Evolutionary conservation across 1,140 invertebrate species (phyloP).

Genomic region (Aphis craccivora): DNA sequence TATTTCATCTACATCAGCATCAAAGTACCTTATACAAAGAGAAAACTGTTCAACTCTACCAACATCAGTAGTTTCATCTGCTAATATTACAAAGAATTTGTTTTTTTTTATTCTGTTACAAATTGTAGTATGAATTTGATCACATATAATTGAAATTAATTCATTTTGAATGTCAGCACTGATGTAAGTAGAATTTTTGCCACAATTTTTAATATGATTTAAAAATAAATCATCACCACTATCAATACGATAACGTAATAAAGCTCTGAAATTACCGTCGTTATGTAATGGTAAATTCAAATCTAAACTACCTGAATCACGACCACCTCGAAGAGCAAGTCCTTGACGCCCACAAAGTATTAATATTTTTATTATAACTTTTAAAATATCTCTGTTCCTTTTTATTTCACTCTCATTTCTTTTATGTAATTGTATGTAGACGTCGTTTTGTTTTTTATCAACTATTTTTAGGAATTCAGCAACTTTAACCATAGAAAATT

Average conservation of each 20-base stretch:
- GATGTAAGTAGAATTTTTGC: conserved; percentile 12
- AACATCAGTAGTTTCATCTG: too few species aligned
- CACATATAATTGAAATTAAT: conserved; percentile 5
- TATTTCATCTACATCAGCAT: background rate
- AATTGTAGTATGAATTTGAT: background rate
- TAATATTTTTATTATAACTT: conserved; percentile 7
- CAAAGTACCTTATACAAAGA: background rate
- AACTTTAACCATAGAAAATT: background rate
- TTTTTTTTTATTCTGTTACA: too few species aligned
- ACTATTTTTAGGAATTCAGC: background rate
- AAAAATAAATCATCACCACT: conserved; percentile 27
- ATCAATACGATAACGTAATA: background rate
- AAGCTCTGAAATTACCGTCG: background rate
- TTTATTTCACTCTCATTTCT: conserved; percentile 29
- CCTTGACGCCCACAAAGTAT: background rate
- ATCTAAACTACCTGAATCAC: background rate
- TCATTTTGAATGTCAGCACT: conserved; percentile 20
- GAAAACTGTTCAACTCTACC: background rate
- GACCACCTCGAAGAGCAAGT: background rate
- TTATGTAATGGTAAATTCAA: conserved; percentile 3
- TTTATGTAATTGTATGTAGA: conserved; percentile 23
- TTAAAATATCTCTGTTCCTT: conserved; percentile 23
- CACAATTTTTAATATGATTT: background rate
- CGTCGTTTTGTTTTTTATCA: conserved; percentile 30
- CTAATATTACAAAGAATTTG: too few species aligned